A percentile compares a stretch with the other conserved stretches of the same genome.
These are phyloP conservation scores for Dasyprocta punctata DNA, from an alignment of 2,113 vertebrate species.

Conservation along the genomic window DNA sequence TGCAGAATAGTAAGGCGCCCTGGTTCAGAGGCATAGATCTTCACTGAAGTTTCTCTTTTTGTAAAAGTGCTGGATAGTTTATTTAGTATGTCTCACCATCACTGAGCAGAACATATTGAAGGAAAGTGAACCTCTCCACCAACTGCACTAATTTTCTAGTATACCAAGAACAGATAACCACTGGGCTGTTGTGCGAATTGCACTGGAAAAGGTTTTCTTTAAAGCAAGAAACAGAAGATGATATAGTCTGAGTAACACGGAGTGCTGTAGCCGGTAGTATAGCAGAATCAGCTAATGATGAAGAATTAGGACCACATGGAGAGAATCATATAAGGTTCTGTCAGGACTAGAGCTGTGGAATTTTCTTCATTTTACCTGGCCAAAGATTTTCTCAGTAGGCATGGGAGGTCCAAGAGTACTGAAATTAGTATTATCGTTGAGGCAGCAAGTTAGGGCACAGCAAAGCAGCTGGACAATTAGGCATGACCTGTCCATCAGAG, in stretches of 20 bases:
- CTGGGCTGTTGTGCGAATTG: not conserved
- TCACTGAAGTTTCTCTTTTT: not conserved
- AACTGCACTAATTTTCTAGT: not conserved
- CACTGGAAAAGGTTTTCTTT: not conserved
- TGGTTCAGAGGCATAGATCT: not conserved
- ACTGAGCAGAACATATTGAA: not conserved
- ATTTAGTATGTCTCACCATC: not conserved
- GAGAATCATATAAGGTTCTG: not conserved
- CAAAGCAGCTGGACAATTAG: not conserved
- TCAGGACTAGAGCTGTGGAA: not conserved
- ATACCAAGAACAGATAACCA: not conserved
- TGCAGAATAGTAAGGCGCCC: not conserved
- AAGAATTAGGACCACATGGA: not conserved
- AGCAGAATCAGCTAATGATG: not conserved
- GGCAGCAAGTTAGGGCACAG: not conserved
- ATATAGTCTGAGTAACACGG: fast-evolving
- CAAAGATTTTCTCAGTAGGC: not conserved
- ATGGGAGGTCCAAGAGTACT: not conserved
- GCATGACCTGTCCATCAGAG: not conserved
- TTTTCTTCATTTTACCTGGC: not conserved
- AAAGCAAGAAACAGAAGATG: not conserved
- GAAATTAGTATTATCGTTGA: not conserved
- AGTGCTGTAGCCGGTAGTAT: fast-evolving
- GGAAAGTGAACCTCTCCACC: not conserved
- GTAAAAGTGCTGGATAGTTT: not conserved